These are phyloP conservation scores for Aphidius ervi DNA, from an alignment of 1,140 invertebrate genomes.

Conservation along the genomic window DNA sequence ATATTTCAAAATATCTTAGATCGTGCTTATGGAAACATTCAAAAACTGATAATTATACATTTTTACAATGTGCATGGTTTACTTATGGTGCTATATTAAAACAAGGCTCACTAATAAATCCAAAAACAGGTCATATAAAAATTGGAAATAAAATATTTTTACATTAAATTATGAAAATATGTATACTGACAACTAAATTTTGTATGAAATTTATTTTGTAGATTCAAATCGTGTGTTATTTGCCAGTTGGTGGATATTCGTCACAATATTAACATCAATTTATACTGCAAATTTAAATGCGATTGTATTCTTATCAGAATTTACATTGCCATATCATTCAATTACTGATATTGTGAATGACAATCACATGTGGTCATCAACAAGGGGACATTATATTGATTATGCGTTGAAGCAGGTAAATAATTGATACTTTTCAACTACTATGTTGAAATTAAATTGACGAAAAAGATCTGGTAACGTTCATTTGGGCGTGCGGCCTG, in stretches of 20 bases:
- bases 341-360: slow-evolving; percentile 66
- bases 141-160: neutral
- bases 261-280: slow-evolving; percentile 82
- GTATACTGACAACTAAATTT: no score
- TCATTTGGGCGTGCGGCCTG: no score
- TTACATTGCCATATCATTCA: slow-evolving; percentile 70
- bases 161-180: no score
- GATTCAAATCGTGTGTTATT: no score
- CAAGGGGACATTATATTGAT: slow-evolving; percentile 64
- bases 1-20: slow-evolving; percentile 25
- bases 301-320: slow-evolving; percentile 78
- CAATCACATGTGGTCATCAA: slow-evolving; percentile 64
- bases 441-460: neutral
- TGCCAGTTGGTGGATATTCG: slow-evolving; percentile 89
- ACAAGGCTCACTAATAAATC: slow-evolving; percentile 75
- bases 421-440: slow-evolving; percentile 19
- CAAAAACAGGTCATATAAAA: slow-evolving; percentile 62
- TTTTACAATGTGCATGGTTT: slow-evolving; percentile 76
- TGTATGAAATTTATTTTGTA: no score
- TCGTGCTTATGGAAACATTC: slow-evolving; percentile 52
- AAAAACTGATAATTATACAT: slow-evolving; percentile 56
- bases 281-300: slow-evolving; percentile 89
- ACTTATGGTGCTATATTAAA: slow-evolving; percentile 85
- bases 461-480: no score
- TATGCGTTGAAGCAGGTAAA: slow-evolving; percentile 61